phyloP scores from a whole-genome alignment of 2,113 vertebrate genomes.

The Callorhinus ursinus region DNA sequence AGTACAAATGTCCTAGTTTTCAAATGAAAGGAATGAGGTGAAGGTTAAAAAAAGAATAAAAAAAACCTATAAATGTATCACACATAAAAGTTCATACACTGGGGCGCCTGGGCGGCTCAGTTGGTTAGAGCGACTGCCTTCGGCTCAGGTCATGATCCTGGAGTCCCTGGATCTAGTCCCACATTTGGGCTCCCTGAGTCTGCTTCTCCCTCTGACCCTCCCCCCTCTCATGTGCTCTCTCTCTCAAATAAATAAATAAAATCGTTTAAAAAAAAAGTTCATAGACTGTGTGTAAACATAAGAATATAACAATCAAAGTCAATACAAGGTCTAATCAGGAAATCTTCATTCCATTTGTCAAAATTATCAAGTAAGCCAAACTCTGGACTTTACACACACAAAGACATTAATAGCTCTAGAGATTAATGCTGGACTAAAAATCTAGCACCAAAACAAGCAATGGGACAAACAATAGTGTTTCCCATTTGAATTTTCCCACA shows the following conservation, averaged over 20 bases:
- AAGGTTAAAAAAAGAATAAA: neutral
- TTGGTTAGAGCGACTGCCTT: no score
- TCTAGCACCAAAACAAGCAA: neutral
- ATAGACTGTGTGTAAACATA: neutral
- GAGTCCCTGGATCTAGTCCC: no score
- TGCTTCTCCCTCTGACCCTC: no score
- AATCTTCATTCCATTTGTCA: slow-evolving; percentile 17
- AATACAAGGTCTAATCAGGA: neutral
- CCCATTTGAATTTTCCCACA: slow-evolving; percentile 47
- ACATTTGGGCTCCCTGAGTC: no score
- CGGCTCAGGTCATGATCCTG: no score
- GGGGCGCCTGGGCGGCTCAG: no score
- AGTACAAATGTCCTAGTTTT: neutral
- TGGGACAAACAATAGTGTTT: neutral
- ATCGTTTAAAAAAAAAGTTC: neutral
- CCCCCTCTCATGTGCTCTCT: no score
- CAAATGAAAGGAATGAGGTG: slow-evolving; percentile 11
- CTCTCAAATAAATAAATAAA: no score
- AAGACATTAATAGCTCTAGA: neutral
- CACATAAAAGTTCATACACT: neutral
- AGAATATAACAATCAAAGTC: slow-evolving; percentile 17
- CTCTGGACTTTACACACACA: neutral
- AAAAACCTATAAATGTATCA: slow-evolving; percentile 2
- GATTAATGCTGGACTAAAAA: slow-evolving; percentile 27
- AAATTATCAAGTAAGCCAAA: slow-evolving; percentile 7